Conservation (phyloP, 2,888 invertebrate species). For the Drosophila parthenogenetica region DNA sequence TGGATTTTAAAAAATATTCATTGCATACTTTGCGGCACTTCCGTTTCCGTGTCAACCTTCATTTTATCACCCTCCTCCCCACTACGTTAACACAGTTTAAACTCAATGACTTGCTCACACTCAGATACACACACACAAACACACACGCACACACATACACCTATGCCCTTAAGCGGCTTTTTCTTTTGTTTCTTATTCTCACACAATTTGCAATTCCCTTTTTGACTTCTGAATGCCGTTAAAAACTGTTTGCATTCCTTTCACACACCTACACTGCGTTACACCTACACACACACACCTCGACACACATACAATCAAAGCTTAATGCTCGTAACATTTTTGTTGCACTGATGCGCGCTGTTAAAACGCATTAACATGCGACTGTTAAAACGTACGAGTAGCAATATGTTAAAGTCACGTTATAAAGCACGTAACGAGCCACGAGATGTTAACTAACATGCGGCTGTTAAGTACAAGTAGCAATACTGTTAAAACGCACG, state of each 20-base stretch:
- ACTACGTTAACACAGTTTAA: conserved; percentile 2
- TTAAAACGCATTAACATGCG: conserved; percentile 44
- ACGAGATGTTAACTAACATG: conserved; percentile 23
- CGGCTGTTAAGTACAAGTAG: conserved; percentile 49
- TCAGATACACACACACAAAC: neutral
- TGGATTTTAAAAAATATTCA: neutral
- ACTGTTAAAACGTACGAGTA: conserved; percentile 26
- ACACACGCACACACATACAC: conserved; percentile 12
- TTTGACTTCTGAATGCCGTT: conserved; percentile 50
- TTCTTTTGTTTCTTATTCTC: conserved; percentile 32
- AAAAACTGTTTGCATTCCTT: conserved; percentile 57
- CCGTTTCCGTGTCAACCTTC: conserved; percentile 15
- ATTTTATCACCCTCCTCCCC: neutral
- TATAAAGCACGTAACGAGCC: conserved; percentile 14
- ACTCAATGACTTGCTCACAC: conserved; percentile 21
- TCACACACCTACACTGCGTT: conserved; percentile 6
- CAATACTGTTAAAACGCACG: conserved; percentile 46
- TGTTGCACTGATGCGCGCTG: conserved; percentile 41
- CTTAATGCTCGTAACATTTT: conserved; percentile 24
- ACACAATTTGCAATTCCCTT: conserved; percentile 39
- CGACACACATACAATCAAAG: conserved; percentile 15
- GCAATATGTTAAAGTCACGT: conserved; percentile 10
- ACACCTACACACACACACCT: conserved; percentile 8
- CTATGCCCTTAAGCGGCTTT: conserved; percentile 36
- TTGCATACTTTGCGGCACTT: conserved; percentile 41